Evolutionary conservation across 2,888 invertebrate species (phyloP).

Genomic region (Erpobdella octoculata): DNA sequence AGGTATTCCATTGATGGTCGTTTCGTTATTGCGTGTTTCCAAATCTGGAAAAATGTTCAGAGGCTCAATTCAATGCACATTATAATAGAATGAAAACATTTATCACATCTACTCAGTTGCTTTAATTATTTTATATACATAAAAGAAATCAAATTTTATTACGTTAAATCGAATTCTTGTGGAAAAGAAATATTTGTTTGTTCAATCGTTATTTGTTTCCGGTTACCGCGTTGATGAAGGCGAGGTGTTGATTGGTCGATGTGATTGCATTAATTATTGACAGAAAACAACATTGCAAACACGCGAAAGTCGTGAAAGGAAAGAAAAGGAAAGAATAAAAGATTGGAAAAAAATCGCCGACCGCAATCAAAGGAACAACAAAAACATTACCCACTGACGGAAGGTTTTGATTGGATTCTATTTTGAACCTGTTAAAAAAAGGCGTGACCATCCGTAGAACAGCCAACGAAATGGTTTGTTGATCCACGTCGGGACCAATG

Average conservation of each 20-base stretch:
- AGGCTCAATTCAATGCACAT: no score
- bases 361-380: not conserved
- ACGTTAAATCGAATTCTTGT: no score
- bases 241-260: not conserved
- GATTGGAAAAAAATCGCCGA: not conserved
- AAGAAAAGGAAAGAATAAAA: not conserved
- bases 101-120: no score
- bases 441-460: not conserved
- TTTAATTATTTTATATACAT: no score
- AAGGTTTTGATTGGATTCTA: not conserved
- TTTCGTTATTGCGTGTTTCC: no score
- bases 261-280: constrained; percentile 7
- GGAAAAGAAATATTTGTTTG: no score
- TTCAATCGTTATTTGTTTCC: no score
- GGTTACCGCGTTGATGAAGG: not conserved
- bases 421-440: not conserved
- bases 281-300: not conserved
- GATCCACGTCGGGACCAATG: not conserved
- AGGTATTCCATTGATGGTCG: no score
- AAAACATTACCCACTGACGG: not conserved
- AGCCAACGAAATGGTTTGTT: not conserved
- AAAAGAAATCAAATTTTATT: no score
- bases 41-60: no score
- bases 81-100: no score
- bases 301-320: not conserved